Base-by-base conservation (phyloP, 2,113 vertebrate species). In the Cinclus cinclus region DNA sequence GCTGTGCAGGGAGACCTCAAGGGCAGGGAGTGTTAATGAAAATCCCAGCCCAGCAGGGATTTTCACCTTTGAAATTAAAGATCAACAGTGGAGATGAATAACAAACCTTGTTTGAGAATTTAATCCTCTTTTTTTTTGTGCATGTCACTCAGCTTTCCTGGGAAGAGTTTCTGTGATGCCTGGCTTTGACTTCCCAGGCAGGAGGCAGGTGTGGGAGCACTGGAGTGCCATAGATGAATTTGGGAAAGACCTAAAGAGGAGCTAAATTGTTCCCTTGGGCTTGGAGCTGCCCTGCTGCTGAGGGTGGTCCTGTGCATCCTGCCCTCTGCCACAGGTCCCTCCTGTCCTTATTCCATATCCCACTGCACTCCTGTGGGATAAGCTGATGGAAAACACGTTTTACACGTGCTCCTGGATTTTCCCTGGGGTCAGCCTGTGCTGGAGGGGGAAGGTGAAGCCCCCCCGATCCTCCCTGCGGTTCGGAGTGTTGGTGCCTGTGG, bases 41-140 rank as follows among this genome's bases (percentile, higher is more conserved):
- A 83, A 93, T 86, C 50, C 7, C 30, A 67, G 62, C 82, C 78
- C 74, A 20, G 84, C 0, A 6, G 53, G 80, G 80, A 90, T 74
- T 39, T 60, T 92, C 92, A 89, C 79, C 81, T 84, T 80, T 71
- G 77, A 91, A 86, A 95, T 80, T 31, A 80, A 92, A 91, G 68
- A 64, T 83, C 73, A 58, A 9, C 25, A 0, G 27, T 31, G n/a
- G 70, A 70, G 78, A 92, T 37, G 44, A 93, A 47, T 87, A 94
- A 81, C 67, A 93, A 85, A 69, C 46, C 90, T 62, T 65, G 27
- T 31, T 22, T 37, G 64, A 79, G 63, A 59, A 52, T 75, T 25
- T 46, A 52, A 42, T 76, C 75, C 37, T 23, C 58, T 73, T 53
- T 52, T 37, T 37, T 53, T 63, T 27, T 42, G 31, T 31, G 18